Conservation (phyloP, 2,797 vertebrate genomes). For the Euthynnus affinis region DNA sequence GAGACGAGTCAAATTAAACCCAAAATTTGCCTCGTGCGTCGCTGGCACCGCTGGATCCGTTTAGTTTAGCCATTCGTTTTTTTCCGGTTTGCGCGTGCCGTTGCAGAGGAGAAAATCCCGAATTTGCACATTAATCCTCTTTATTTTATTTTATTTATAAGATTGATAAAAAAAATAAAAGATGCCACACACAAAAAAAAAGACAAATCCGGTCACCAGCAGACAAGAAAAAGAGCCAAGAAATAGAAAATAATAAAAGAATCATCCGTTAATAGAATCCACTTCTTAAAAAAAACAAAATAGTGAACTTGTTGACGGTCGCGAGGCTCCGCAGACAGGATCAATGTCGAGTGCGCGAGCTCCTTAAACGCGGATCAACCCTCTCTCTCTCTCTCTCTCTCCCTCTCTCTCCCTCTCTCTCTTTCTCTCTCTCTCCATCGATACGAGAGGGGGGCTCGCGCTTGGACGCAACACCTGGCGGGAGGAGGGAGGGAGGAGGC, state of each 20-base stretch:
- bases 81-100: neutral
- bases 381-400: neutral
- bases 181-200: neutral
- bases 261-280: neutral
- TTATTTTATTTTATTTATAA: too few species aligned
- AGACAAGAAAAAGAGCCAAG: neutral
- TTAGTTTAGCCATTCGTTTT: conserved; percentile 37
- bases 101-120: too few species aligned
- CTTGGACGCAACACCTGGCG: conserved; percentile 69
- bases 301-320: conserved; percentile 59
- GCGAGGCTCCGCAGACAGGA: conserved; percentile 26
- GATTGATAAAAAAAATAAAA: neutral
- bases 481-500: neutral
- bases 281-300: neutral
- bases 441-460: conserved; percentile 33
- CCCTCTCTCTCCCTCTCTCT: conserved; percentile 9
- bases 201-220: conserved; percentile 19
- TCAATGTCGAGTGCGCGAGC: conserved; percentile 49
- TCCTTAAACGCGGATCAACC: conserved; percentile 2
- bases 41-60: conserved; percentile 48
- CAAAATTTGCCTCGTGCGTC: conserved; percentile 39
- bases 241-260: neutral
- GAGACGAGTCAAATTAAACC: neutral
- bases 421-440: conserved; percentile 5
- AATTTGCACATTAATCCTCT: conserved; percentile 19